These are phyloP conservation scores for Siphamia tubifer DNA, from an alignment of 2,113 vertebrate species.

Conservation along the genomic window DNA sequence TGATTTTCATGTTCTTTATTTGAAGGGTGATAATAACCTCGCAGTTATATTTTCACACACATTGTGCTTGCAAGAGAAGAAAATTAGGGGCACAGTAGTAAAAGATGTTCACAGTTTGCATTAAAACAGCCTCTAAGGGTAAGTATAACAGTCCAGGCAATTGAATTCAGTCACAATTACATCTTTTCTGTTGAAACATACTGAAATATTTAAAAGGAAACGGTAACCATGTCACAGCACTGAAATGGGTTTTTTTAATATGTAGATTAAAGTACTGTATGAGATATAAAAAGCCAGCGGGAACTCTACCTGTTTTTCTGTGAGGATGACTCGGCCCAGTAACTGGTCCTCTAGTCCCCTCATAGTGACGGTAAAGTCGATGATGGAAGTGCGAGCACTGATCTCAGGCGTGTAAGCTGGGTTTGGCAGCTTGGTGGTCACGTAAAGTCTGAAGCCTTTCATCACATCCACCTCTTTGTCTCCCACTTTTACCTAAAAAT, in stretches of 20 bases:
- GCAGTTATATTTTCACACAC: not conserved
- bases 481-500: conserved; percentile 91
- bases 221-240: not conserved
- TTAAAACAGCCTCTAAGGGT: conserved; percentile 1
- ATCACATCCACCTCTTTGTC: conserved; percentile 95
- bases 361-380: conserved; percentile 97
- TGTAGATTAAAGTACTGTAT: too few relatives aligned
- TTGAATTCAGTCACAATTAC: not conserved
- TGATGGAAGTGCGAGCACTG: conserved; percentile 91
- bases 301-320: conserved; percentile 88
- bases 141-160: not conserved
- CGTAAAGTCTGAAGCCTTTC: conserved; percentile 91
- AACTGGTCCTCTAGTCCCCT: conserved; percentile 95
- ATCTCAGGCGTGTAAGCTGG: conserved; percentile 94
- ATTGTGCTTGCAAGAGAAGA: conserved; percentile 1
- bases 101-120: not conserved
- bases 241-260: not conserved
- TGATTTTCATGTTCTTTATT: conserved; percentile 2
- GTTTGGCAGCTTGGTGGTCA: conserved; percentile 94
- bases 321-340: conserved; percentile 93
- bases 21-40: conserved; percentile 11
- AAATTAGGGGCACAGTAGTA: not conserved
- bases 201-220: not conserved
- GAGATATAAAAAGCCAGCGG: not conserved
- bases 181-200: not conserved